Conservation (phyloP, 2,113 vertebrate genomes). For the Planiliza haematocheilus region DNA sequence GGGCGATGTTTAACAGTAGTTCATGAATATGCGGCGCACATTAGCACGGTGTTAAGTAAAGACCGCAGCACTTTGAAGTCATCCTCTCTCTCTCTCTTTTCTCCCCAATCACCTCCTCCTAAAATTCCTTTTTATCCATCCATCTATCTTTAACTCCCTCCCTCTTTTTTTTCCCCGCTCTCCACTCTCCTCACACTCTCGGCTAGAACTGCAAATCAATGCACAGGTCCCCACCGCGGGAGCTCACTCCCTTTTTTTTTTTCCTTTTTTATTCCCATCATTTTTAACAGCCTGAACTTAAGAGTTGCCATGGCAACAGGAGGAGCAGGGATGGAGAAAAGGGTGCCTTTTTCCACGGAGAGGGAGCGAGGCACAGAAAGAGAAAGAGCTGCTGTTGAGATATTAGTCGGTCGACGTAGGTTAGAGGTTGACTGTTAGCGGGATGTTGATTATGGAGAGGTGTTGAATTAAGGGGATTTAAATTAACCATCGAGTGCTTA, state of each 20-base stretch:
- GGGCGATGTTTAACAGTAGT: slow-evolving; percentile 63
- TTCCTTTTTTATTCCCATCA: slow-evolving; percentile 63
- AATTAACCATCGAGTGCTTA: slow-evolving; percentile 22
- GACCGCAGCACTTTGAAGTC: slow-evolving; percentile 77
- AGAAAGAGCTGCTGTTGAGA: slow-evolving; percentile 30
- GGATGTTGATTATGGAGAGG: slow-evolving; percentile 32
- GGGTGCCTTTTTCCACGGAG: slow-evolving; percentile 42
- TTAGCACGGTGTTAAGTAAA: slow-evolving; percentile 73
- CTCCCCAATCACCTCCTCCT: slow-evolving; percentile 22
- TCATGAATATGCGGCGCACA: slow-evolving; percentile 79
- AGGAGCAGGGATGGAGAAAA: slow-evolving; percentile 69
- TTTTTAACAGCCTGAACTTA: slow-evolving; percentile 79
- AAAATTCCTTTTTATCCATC: slow-evolving; percentile 48
- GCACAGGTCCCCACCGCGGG: slow-evolving; percentile 62
- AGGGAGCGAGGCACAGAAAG: slow-evolving; percentile 16
- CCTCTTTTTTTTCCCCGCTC: background rate
- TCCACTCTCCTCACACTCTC: slow-evolving; percentile 31
- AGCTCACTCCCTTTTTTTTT: slow-evolving; percentile 51
- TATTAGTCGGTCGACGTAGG: slow-evolving; percentile 29
- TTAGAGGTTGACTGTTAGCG: slow-evolving; percentile 37
- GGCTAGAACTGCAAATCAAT: slow-evolving; percentile 68
- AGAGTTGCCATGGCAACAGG: slow-evolving; percentile 82
- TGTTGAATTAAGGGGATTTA: slow-evolving; percentile 41
- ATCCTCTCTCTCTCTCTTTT: slow-evolving; percentile 50
- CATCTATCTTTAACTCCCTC: slow-evolving; percentile 32